Percentiles rank a stretch among this genome's conserved stretches.
Conservation (phyloP, 2,888 invertebrate genomes). For the Acleris literana region DNA sequence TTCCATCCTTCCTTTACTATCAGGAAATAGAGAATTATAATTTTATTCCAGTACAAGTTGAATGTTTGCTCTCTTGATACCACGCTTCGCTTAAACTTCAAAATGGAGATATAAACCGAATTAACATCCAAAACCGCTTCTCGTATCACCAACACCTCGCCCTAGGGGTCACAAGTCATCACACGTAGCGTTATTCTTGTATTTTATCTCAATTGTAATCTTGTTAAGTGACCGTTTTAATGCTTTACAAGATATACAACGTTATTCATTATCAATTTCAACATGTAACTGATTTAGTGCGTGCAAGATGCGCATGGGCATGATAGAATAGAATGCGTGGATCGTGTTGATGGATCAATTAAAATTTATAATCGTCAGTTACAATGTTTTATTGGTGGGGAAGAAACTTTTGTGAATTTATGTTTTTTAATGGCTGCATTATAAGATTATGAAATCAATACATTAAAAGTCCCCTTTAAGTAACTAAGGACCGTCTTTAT, state of each 20-base stretch:
- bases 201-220: constrained; percentile 66
- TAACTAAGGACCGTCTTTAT: too few relatives aligned
- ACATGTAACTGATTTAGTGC: constrained; percentile 48
- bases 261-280: constrained; percentile 51
- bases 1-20: too few relatives aligned
- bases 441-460: neutral
- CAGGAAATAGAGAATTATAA: too few relatives aligned
- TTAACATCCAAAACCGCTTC: constrained; percentile 27
- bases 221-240: constrained; percentile 53
- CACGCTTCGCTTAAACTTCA: too few relatives aligned
- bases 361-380: constrained; percentile 32
- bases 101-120: too few relatives aligned
- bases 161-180: constrained; percentile 51
- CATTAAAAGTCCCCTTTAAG: too few relatives aligned
- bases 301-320: constrained; percentile 28
- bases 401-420: neutral
- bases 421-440: neutral
- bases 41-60: too few relatives aligned
- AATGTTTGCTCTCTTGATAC: too few relatives aligned
- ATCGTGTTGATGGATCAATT: constrained; percentile 34
- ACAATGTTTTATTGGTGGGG: constrained; percentile 17
- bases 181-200: constrained; percentile 47
- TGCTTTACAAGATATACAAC: constrained; percentile 54
- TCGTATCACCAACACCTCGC: constrained; percentile 23
- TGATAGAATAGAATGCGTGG: constrained; percentile 25